A percentile compares a stretch with the other conserved stretches of the same genome.
Evolutionary conservation across 1,140 invertebrate species (phyloP).

Genomic region (Gryon sp.): DNA sequence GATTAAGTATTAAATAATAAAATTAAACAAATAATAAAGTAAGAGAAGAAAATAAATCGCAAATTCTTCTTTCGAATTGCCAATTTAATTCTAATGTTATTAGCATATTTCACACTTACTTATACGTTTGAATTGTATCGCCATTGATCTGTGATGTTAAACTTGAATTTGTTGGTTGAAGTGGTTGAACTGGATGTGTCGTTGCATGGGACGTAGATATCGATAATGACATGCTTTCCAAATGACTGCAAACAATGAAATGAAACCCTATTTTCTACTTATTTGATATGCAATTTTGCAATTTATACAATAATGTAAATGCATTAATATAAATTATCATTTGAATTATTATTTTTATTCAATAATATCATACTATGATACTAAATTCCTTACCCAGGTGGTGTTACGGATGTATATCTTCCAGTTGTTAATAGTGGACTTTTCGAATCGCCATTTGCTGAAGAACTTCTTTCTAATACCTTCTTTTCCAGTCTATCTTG

Average conservation of each 20-base stretch:
- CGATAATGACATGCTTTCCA: conserved; percentile 69
- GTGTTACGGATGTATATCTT: conserved; percentile 72
- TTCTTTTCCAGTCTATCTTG: conserved; percentile 76
- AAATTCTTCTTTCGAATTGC: too few species aligned
- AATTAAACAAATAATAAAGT: too few species aligned
- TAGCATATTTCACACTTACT: conserved; percentile 8
- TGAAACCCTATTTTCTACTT: not conserved
- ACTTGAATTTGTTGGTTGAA: conserved; percentile 73
- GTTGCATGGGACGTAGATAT: conserved; percentile 64
- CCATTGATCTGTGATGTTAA: conserved; percentile 26
- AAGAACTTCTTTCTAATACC: conserved; percentile 72
- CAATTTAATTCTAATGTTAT: too few species aligned
- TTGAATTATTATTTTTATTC: too few species aligned
- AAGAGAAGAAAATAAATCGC: too few species aligned
- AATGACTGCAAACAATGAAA: conserved; percentile 67
- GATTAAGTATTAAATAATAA: not conserved
- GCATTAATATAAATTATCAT: too few species aligned
- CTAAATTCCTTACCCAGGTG: conserved; percentile 70
- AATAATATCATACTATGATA: too few species aligned
- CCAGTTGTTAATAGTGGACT: conserved; percentile 69
- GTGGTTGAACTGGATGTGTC: conserved; percentile 67
- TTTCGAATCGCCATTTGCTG: conserved; percentile 72
- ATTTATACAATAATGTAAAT: not conserved
- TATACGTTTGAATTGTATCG: conserved; percentile 26
- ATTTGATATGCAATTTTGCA: not conserved